A percentile compares a stretch with the other conserved stretches of the same genome.
phyloP scores from a whole-genome alignment of 1,140 invertebrate species.

The Theocolax elegans region DNA sequence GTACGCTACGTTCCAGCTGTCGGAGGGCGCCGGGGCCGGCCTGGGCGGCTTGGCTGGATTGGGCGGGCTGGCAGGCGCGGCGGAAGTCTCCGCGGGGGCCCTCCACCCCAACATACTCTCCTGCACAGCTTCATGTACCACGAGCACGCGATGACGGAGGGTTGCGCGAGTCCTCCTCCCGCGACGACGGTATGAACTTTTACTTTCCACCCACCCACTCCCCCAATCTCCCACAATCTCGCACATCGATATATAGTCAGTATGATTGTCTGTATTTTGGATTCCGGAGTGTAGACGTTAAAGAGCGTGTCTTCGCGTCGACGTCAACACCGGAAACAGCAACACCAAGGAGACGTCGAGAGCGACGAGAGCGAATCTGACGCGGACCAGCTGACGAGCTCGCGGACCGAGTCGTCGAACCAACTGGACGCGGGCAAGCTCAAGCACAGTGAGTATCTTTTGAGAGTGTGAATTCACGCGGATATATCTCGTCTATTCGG shows the following conservation, averaged over 20 bases:
- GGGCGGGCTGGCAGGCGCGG: slow-evolving; percentile 64
- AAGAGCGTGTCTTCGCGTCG: slow-evolving; percentile 67
- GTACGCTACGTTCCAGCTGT: slow-evolving; percentile 85
- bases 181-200: slow-evolving; percentile 70
- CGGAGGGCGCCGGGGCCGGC: slow-evolving; percentile 64
- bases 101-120: slow-evolving; percentile 73
- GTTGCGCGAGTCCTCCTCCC: slow-evolving; percentile 78
- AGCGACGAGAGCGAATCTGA: slow-evolving; percentile 82
- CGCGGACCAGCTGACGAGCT: slow-evolving; percentile 78
- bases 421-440: slow-evolving; percentile 77
- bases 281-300: slow-evolving; percentile 65
- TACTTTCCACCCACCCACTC: not conserved
- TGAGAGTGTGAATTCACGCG: too few species aligned
- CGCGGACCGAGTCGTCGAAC: slow-evolving; percentile 80
- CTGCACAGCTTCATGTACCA: slow-evolving; percentile 85
- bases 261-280: too few species aligned
- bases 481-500: too few species aligned
- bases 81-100: slow-evolving; percentile 67
- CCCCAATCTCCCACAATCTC: not conserved
- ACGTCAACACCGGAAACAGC: slow-evolving; percentile 68
- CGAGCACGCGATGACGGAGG: slow-evolving; percentile 79
- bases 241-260: too few species aligned
- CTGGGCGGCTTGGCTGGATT: slow-evolving; percentile 68
- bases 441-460: slow-evolving; percentile 77
- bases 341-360: slow-evolving; percentile 72